Evolutionary conservation across 1,140 invertebrate genomes (phyloP), one percentile per base, ranked within the genome.

Genomic region (Cotesia chilonis): DNA sequence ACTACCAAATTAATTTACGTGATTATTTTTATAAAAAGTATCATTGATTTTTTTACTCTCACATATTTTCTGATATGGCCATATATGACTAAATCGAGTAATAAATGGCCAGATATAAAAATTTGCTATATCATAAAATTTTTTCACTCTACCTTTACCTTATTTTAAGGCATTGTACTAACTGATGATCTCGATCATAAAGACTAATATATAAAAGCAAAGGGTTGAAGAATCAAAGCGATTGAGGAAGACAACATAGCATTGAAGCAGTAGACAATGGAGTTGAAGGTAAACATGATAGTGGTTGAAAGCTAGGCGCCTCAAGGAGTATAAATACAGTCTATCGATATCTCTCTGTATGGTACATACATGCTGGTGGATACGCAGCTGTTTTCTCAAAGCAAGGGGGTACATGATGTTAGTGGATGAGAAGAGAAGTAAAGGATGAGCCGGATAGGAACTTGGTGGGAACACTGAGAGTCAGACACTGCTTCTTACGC

Each of bases 351-450:
- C 1, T 28, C 28, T 28, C 28, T 28, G 28, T 28, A 28, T 28
- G 28, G 17, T 10, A 17, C 5, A 20, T 12, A 10, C 9, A 20
- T 52, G 38, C 20, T 10, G 41, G 14, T 51, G 10, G 52, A 68
- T 68, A 4, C 35, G 66, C 66, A 68, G 66, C 66, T 68, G 66
- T 68, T 38, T 28, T 55, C 66, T 55, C 35, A 12, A 68, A 47
- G 41, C 10, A 68, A 17, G 66, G 66, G 66, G 4, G 10, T 60
- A 60, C 20, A 7, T 7, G 4, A n/a, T 64, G 12, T 64, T 28
- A 41, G 35, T 10, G 10, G 12, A 64, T 51, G 9, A 37, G 20
- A 51, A 52, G 41, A 55, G 52, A 55, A 28, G 28, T 28, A 28
- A 28, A 59, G 17, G 41, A 68, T n/a, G 60, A 65, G 28, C 36